Evolutionary conservation across 2,888 invertebrate species (phyloP).

Genomic region (Smittia aterrima): DNA sequence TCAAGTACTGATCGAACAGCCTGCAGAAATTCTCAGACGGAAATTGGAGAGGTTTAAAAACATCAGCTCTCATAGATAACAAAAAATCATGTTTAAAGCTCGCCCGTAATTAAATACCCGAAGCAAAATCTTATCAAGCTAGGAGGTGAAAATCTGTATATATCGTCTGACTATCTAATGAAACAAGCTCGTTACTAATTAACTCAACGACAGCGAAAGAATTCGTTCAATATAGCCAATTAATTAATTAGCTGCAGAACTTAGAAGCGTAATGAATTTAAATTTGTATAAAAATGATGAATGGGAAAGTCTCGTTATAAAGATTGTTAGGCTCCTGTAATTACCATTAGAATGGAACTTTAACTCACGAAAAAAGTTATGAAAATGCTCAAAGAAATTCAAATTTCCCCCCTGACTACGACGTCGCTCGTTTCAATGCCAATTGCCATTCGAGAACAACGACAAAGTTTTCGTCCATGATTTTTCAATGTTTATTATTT

Average conservation of each 20-base stretch:
- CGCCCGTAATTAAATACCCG: too few species aligned
- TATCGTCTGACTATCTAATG: background rate
- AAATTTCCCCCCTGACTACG: background rate
- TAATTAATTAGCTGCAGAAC: conserved; percentile 2
- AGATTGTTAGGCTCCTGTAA: background rate
- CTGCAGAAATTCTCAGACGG: too few species aligned
- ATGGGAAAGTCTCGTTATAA: background rate
- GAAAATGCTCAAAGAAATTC: background rate
- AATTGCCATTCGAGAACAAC: background rate
- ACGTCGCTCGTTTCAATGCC: background rate
- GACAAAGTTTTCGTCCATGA: conserved; percentile 21
- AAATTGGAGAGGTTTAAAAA: too few species aligned
- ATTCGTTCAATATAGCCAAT: background rate
- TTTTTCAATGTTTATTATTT: conserved; percentile 28
- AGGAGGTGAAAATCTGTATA: conserved; percentile 5
- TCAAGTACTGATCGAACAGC: too few species aligned
- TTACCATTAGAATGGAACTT: background rate
- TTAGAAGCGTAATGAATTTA: conserved; percentile 2
- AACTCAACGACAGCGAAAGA: background rate
- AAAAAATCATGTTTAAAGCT: too few species aligned
- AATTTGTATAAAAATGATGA: conserved; percentile 1
- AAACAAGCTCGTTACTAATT: background rate
- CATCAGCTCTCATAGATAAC: too few species aligned
- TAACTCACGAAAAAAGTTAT: background rate
- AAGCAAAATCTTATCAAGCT: background rate